Evolutionary conservation across 2,888 invertebrate genomes (phyloP), one percentile per base, ranked within the genome.

Genomic region (Ochropleura leucogaster): DNA sequence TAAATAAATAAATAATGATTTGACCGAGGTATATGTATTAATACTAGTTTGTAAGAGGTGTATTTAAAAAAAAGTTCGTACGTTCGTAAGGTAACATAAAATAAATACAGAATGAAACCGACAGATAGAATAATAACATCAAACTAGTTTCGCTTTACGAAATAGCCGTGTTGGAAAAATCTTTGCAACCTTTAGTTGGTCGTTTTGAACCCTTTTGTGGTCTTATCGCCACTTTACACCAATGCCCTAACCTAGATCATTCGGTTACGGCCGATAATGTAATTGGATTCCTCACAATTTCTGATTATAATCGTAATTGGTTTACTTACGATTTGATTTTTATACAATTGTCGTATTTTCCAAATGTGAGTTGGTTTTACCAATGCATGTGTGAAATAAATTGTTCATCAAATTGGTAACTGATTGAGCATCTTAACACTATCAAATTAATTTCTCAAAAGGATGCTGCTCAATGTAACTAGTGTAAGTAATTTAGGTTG

Each of bases 191-290:
- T 70, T 72, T 73, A 71, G 60, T 30, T 40, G 60, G 67, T 70
- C 68, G 80, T 74, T 46, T 65, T 65, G 60, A 53, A 62, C 67
- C 76, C 68, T 72, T 82, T 72, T 72, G 67, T 68, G 63, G 14
- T 9, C 49, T 80, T 82, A 83, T 82, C 83, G 30, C 44, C 55
- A 62, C 3, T 72, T 65, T 53, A 68, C 80, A 83, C 72, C 64
- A 62, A 16, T 20, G 60, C 64, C n/a, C 74, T 57, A 60, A 72
- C 70, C 76, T 70, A 72, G 70, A 68, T 59, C 55, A 75, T n/a
- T 59, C 49, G 46, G 68, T 63, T 47, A 59, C 72, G 64, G n/a
- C 46, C 40, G 66, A 59, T 53, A 59, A 53, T 55, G 72, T 77
- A 74, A 83, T 77, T 84, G 77, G 69, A 77, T 65, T 74, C 47